phyloP scores from a whole-genome alignment of 2,113 vertebrate species.

The Tachuris rubrigastra region DNA sequence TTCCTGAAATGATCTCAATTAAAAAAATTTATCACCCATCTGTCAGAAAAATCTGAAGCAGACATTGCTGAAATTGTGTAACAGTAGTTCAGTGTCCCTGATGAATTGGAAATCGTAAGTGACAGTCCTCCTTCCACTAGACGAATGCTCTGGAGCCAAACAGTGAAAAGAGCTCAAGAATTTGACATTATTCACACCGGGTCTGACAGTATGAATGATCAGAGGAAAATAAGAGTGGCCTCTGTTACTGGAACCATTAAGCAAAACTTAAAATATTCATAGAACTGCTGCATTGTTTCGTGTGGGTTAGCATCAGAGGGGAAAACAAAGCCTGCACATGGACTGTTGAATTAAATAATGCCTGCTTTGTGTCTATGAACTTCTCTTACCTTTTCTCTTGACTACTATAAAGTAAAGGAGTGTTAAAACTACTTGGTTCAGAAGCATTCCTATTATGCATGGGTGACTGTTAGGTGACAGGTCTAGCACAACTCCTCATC shows the following conservation, averaged over 20 bases:
- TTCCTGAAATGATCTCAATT: slow-evolving; percentile 15
- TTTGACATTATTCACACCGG: background rate
- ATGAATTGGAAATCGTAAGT: background rate
- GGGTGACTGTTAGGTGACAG: background rate
- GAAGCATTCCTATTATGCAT: background rate
- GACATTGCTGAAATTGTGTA: background rate
- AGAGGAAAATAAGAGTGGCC: background rate
- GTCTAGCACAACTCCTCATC: background rate
- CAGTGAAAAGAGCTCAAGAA: background rate
- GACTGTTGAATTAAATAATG: background rate
- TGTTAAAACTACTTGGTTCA: background rate
- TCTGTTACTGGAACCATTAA: background rate
- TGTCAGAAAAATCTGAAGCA: background rate
- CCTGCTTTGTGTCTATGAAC: background rate
- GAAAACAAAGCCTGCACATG: background rate
- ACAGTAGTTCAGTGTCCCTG: background rate
- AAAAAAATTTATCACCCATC: background rate
- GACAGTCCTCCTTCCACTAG: background rate
- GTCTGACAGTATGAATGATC: background rate
- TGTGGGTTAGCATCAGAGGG: background rate
- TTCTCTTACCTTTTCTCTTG: background rate
- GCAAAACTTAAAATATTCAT: background rate
- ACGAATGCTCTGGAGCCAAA: background rate
- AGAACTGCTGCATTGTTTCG: background rate
- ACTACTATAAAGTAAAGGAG: background rate